Conservation (phyloP, 2,888 invertebrate species). For the Megamerina dolium region DNA sequence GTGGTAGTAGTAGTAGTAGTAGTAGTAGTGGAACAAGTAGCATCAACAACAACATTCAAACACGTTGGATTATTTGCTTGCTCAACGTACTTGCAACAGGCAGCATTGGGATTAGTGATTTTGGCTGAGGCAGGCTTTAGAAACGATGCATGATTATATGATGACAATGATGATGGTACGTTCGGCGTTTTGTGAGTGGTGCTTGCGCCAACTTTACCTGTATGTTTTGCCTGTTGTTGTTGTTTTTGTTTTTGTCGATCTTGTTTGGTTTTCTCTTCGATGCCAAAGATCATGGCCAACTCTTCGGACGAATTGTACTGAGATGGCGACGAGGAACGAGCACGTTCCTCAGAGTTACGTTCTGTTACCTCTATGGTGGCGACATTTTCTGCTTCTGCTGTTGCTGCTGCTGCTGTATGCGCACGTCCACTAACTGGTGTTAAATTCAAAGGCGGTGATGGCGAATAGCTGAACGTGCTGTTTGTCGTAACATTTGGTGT, state of each 20-base stretch:
- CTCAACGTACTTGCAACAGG: constrained; percentile 9
- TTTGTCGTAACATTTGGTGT: constrained; percentile 39
- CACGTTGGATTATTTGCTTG: constrained; percentile 18
- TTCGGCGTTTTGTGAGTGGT: constrained; percentile 15
- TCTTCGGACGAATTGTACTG: constrained; percentile 63
- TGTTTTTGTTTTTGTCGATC: constrained; percentile 24
- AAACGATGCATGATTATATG: constrained; percentile 22
- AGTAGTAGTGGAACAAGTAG: constrained; percentile 22
- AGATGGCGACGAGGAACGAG: constrained; percentile 47
- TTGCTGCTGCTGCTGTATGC: constrained; percentile 12
- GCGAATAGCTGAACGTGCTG: constrained; percentile 34
- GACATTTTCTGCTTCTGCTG: constrained; percentile 6
- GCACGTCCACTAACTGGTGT: constrained; percentile 33
- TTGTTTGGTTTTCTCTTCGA: constrained; percentile 33
- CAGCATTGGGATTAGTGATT: constrained; percentile 33
- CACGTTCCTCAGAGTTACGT: constrained; percentile 16
- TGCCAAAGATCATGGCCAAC: constrained; percentile 59
- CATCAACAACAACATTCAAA: constrained; percentile 30
- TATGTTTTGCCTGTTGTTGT: constrained; percentile 22
- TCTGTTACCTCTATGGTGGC: background rate
- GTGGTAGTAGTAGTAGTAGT: constrained; percentile 24
- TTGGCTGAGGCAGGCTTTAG: constrained; percentile 23
- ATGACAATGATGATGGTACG: constrained; percentile 18
- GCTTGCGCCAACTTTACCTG: constrained; percentile 22
- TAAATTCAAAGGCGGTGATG: constrained; percentile 38